Evolutionary conservation across 2,888 invertebrate species (phyloP).

Genomic region (Lumbricus terrestris): DNA sequence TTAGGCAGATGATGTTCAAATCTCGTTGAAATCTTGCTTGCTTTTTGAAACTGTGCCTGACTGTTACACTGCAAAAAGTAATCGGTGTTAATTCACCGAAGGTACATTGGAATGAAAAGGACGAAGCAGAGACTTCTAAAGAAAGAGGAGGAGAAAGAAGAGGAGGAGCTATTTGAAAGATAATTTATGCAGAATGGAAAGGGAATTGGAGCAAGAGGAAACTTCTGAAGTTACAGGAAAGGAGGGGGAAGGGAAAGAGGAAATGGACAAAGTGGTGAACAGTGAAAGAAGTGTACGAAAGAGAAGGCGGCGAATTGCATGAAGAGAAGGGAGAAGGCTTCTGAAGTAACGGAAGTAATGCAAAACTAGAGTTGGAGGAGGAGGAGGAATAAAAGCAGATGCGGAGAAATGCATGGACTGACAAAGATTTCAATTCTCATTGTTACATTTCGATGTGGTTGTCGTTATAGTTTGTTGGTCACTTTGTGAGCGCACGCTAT

Average conservation of each 20-base stretch:
- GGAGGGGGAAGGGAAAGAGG: too few species aligned
- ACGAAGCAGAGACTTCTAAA: neutral
- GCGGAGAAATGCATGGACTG: neutral
- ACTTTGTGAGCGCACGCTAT: neutral
- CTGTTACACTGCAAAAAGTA: neutral
- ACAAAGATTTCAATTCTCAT: neutral
- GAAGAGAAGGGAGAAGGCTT: neutral
- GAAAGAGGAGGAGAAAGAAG: neutral
- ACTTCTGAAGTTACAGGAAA: too few species aligned
- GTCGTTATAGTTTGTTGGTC: neutral
- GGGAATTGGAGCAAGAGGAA: too few species aligned
- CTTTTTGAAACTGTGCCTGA: neutral
- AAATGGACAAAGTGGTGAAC: too few species aligned
- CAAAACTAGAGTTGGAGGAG: neutral
- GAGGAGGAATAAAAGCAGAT: neutral
- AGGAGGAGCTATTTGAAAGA: neutral
- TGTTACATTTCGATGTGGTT: neutral
- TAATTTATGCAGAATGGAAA: neutral
- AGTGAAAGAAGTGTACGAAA: neutral
- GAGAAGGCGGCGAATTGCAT: neutral
- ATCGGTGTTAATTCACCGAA: neutral
- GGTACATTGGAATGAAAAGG: neutral
- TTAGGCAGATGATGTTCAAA: neutral
- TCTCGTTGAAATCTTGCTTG: neutral
- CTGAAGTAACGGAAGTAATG: too few species aligned